Percentiles rank a stretch among this genome's conserved stretches.
These are phyloP conservation scores for Lasioglossum oenotherae DNA, from an alignment of 2,888 invertebrate species.

Conservation along the genomic window DNA sequence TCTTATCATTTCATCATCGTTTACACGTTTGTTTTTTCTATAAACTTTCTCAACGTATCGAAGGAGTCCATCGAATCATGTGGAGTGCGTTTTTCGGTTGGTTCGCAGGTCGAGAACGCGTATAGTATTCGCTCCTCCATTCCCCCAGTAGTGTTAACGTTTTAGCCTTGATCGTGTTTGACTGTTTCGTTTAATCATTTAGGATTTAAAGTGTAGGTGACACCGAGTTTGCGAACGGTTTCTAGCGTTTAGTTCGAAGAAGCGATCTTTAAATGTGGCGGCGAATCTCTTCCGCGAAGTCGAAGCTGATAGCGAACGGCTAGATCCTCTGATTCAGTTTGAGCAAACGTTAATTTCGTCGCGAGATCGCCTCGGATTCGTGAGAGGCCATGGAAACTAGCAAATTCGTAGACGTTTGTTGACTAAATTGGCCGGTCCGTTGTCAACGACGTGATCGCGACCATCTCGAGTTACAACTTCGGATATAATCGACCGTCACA, in stretches of 20 bases:
- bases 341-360: constrained; percentile 27
- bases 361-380: not conserved
- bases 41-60: not conserved
- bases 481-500: not conserved
- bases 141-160: not conserved
- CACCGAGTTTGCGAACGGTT: constrained; percentile 65
- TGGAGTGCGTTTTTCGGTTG: constrained; percentile 63
- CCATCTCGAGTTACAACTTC: not conserved
- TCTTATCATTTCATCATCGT: not conserved
- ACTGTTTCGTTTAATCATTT: constrained; percentile 67
- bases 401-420: not conserved
- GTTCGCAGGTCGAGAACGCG: constrained; percentile 64
- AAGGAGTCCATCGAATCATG: constrained; percentile 43
- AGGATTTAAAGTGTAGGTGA: constrained; percentile 41
- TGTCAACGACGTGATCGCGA: not conserved
- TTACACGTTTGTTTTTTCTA: not conserved
- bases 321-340: constrained; percentile 31
- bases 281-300: constrained; percentile 80
- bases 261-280: constrained; percentile 73
- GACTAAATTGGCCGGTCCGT: not conserved
- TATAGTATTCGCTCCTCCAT: constrained; percentile 33
- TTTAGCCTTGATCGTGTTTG: constrained; percentile 35
- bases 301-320: constrained; percentile 31
- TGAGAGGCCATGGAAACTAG: not conserved
- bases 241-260: constrained; percentile 67